Conservation (phyloP, 2,888 invertebrate genomes). For the Taenaris catops region DNA sequence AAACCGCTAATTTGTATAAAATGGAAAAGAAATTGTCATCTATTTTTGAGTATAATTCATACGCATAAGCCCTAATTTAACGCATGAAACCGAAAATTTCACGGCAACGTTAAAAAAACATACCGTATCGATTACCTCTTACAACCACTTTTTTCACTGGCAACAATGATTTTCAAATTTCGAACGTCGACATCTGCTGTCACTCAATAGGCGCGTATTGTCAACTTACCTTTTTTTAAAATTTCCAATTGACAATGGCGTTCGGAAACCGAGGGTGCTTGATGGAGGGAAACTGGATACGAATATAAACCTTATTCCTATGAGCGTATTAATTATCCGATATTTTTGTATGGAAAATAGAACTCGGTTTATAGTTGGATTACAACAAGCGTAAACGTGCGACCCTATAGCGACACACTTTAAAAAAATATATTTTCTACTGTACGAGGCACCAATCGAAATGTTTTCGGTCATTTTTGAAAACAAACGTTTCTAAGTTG, state of each 20-base stretch:
- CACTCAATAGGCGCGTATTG: constrained; percentile 56
- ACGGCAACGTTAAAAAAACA: constrained; percentile 17
- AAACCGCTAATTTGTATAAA: too few relatives aligned
- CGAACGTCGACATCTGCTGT: constrained; percentile 62
- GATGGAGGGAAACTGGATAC: constrained; percentile 24
- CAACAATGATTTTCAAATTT: constrained; percentile 53
- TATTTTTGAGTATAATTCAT: too few relatives aligned
- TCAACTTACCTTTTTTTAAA: constrained; percentile 37
- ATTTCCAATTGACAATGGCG: constrained; percentile 34
- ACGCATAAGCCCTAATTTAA: too few relatives aligned
- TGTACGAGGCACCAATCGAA: too few relatives aligned
- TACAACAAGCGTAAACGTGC: constrained; percentile 13
- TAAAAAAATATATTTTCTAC: constrained; percentile 1
- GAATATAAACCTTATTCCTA: constrained; percentile 25
- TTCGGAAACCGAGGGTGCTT: constrained; percentile 37
- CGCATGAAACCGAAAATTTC: constrained; percentile 4
- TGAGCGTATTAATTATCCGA: constrained; percentile 17
- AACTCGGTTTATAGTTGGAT: constrained; percentile 8
- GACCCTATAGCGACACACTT: too few relatives aligned
- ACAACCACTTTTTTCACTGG: constrained; percentile 44
- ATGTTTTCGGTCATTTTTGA: too few relatives aligned
- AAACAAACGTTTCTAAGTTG: too few relatives aligned
- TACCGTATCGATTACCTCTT: constrained; percentile 38
- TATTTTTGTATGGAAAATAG: constrained; percentile 15
- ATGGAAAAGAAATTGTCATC: too few relatives aligned